Conservation (phyloP, 2,797 vertebrate species). For the Ctenopoma multispine region DNA sequence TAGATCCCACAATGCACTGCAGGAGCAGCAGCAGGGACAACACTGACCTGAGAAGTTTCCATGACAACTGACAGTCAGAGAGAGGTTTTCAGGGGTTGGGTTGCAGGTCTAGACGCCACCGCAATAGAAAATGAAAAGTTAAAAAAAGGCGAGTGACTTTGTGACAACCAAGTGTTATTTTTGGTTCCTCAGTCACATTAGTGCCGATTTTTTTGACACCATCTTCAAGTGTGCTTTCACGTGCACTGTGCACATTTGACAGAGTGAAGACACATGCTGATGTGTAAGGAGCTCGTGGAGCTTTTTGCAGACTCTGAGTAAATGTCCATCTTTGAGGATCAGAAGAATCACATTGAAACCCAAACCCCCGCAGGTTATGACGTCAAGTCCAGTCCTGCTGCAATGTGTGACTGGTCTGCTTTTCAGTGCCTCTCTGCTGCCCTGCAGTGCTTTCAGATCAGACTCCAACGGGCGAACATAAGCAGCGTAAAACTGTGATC, state of each 20-base stretch:
- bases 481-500: conserved; percentile 39
- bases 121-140: conserved; percentile 68
- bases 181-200: conserved; percentile 72
- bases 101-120: conserved; percentile 65
- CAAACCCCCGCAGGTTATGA: conserved; percentile 50
- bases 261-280: conserved; percentile 74
- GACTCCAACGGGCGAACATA: conserved; percentile 42
- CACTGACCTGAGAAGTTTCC: conserved; percentile 86
- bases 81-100: conserved; percentile 57
- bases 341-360: conserved; percentile 49
- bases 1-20: conserved; percentile 81
- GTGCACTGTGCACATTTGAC: conserved; percentile 66
- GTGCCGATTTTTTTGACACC: conserved; percentile 63
- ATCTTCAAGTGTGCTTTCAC: conserved; percentile 72
- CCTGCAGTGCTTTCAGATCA: conserved; percentile 75
- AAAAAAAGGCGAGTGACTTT: conserved; percentile 73
- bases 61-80: conserved; percentile 78
- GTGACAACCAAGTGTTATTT: conserved; percentile 68
- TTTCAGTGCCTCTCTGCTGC: conserved; percentile 80
- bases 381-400: conserved; percentile 59
- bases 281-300: conserved; percentile 37
- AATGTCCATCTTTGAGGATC: conserved; percentile 55
- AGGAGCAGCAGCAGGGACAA: conserved; percentile 81
- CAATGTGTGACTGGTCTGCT: conserved; percentile 64
- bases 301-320: conserved; percentile 38